phyloP scores from a whole-genome alignment of 2,888 invertebrate genomes.

The Sphinx pinastri region DNA sequence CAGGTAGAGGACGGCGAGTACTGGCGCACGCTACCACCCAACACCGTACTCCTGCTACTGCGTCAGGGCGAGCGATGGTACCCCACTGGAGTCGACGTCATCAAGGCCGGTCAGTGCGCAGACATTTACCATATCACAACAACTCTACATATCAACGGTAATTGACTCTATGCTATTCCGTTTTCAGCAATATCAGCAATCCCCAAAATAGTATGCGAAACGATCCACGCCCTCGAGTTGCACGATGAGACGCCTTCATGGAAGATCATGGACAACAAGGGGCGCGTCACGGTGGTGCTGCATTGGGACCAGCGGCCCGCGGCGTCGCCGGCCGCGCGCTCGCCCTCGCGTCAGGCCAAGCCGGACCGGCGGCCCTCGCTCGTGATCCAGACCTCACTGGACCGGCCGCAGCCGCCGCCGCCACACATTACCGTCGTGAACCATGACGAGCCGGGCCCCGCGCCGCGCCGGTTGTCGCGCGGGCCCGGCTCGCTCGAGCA shows the following conservation, averaged over 20 bases:
- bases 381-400: slow-evolving; percentile 90
- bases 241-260: slow-evolving; percentile 98
- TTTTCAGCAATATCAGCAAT: slow-evolving; percentile 95
- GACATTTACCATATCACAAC: not conserved
- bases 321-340: slow-evolving; percentile 85
- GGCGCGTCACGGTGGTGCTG: slow-evolving; percentile 97
- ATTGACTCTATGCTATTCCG: slow-evolving; percentile 25
- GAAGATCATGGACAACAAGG: slow-evolving; percentile 99
- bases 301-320: slow-evolving; percentile 97
- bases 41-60: slow-evolving; percentile 94
- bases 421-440: slow-evolving; percentile 97
- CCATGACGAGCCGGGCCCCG: slow-evolving; percentile 94
- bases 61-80: slow-evolving; percentile 96
- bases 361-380: slow-evolving; percentile 87
- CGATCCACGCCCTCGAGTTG: slow-evolving; percentile 96
- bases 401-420: slow-evolving; percentile 87
- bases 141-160: not conserved
- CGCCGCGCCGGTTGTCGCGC: slow-evolving; percentile 89
- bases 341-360: slow-evolving; percentile 77
- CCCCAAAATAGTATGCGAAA: slow-evolving; percentile 98
- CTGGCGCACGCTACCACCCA: slow-evolving; percentile 96
- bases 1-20: slow-evolving; percentile 98
- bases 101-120: slow-evolving; percentile 91
- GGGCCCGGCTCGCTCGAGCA: slow-evolving; percentile 86
- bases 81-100: slow-evolving; percentile 96